Conservation (phyloP, 23 tunicate genomes). For the Styela plicata region DNA sequence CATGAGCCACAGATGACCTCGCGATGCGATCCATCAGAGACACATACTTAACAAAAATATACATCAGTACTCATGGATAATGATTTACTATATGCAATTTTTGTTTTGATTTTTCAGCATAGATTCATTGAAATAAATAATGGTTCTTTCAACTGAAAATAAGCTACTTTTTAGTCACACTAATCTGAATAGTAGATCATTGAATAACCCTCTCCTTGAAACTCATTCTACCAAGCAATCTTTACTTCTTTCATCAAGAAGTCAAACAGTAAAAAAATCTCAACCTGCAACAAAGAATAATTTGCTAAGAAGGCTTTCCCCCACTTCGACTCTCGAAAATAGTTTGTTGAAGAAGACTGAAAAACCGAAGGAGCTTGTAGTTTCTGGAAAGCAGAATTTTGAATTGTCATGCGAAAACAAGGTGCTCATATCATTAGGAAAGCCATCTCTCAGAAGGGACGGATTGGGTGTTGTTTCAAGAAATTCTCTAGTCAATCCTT, state of each 20-base stretch:
- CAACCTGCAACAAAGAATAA: not conserved
- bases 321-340: not conserved
- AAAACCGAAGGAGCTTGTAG: not conserved
- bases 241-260: not conserved
- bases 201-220: not conserved
- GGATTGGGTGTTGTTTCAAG: not conserved
- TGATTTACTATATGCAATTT: not conserved
- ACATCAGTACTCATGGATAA: too few relatives aligned
- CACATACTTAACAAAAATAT: too few relatives aligned
- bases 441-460: not conserved
- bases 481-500: not conserved
- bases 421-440: not conserved
- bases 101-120: not conserved
- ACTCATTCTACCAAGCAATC: not conserved
- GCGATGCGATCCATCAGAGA: too few relatives aligned
- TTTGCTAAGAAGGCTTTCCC: not conserved
- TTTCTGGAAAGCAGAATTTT: not conserved
- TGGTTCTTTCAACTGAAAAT: not conserved
- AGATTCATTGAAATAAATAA: too few relatives aligned
- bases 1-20: too few relatives aligned
- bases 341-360: not conserved
- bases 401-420: not conserved
- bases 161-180: not conserved
- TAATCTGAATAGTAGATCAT: not conserved
- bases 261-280: not conserved